Percentiles rank a stretch among this genome's conserved stretches.
Conservation (phyloP, 2,113 vertebrate genomes). For the Ariopsis seemanni region DNA sequence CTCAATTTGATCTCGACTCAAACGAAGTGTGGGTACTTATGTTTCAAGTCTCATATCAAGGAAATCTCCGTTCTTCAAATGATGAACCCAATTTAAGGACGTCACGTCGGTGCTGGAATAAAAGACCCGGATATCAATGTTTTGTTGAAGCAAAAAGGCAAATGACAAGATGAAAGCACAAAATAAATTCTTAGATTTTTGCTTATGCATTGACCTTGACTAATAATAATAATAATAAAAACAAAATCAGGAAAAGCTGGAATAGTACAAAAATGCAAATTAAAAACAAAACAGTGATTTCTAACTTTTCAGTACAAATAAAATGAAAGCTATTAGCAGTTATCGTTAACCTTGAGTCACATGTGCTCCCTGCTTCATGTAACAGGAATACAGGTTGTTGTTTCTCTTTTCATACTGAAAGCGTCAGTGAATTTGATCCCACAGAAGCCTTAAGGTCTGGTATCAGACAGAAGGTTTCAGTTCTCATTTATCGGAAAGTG, state of each 20-base stretch:
- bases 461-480: background rate
- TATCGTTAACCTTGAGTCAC: background rate
- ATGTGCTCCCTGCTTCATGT: background rate
- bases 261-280: no score
- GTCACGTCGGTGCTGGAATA: background rate
- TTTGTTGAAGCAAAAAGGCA: background rate
- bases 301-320: background rate
- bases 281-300: no score
- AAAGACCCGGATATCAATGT: background rate
- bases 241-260: no score
- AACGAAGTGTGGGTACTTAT: background rate
- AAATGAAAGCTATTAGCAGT: no score
- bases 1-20: background rate
- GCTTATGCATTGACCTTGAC: background rate
- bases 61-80: background rate
- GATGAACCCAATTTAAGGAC: background rate
- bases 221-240: no score
- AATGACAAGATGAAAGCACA: background rate
- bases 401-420: conserved; percentile 1
- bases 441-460: background rate
- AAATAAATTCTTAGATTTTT: background rate
- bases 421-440: background rate
- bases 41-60: background rate
- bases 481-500: background rate
- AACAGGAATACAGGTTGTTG: background rate